Base-by-base conservation (phyloP, 2,113 vertebrate genomes). In the Saccopteryx bilineata region DNA sequence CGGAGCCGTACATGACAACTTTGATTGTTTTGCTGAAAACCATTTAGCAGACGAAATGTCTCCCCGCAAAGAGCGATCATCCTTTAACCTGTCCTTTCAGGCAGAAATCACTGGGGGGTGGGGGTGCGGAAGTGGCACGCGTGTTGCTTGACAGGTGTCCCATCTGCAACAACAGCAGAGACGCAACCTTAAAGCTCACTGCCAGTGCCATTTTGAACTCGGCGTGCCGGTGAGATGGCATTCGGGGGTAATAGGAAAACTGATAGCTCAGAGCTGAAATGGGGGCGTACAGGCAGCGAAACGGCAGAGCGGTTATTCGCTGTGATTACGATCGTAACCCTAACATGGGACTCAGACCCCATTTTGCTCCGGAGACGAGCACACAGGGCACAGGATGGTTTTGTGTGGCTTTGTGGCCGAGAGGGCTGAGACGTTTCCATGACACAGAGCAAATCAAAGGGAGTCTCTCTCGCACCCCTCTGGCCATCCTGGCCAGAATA, bases 21-120 rank as follows among this genome's bases (percentile, higher is more conserved):
- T 95, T 99, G 99, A 99, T 99, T 99, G 98, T 98, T 99, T 99
- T 98, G 96, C 98, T 98, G 98, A 98, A 99, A 99, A 98, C 97
- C 98, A 99, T 95, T 99, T 99, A 98, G 98, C 98, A 98, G 97
- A 98, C 97, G 98, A 94, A 96, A 98, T 97, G 97, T 98, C 98
- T 98, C 96, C 97, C 98, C 98, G 98, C 98, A 98, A 98, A 98
- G 98, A 98, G 98, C 97, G 98, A 98, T 98, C 98, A 97, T 97
- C 96, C 98, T 95, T 98, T 98, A 98, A 98, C 98, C 98, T 98
- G 98, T 98, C 98, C 98, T 98, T 98, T 98, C 98, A 98, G 99
- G 98, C 98, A 63, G 92, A 98, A 98, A 98, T 98, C 98, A 97
- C 97, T 63, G 96, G 97, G 98, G 98, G 98, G 97, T 63, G 96